phyloP scores from a whole-genome alignment of 2,888 invertebrate species.

The Diadromus collaris region DNA sequence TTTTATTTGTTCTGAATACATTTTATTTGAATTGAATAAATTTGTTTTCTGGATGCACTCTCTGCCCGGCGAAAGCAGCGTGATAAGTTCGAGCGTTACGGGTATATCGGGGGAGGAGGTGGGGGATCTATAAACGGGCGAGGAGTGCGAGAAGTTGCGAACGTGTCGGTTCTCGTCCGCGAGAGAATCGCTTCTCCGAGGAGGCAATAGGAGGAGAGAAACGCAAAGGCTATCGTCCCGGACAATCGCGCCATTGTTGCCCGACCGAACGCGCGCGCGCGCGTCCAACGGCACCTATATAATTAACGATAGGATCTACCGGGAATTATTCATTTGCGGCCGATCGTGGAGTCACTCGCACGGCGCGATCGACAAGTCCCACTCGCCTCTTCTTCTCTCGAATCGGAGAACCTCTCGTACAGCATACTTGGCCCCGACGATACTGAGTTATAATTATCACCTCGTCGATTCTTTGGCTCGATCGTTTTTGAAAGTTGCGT shows the following conservation, averaged over 20 bases:
- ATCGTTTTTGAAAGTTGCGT: slow-evolving; percentile 16
- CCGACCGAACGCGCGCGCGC: slow-evolving; percentile 62
- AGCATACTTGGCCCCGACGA: slow-evolving; percentile 8
- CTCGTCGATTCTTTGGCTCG: slow-evolving; percentile 3
- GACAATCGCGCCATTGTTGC: slow-evolving; percentile 77
- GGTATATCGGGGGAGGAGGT: not conserved
- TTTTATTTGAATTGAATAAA: no score
- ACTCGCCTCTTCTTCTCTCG: slow-evolving; percentile 44
- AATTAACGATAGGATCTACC: slow-evolving; percentile 78
- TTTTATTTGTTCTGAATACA: no score
- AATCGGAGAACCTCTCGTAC: not conserved
- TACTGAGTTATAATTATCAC: slow-evolving; percentile 45
- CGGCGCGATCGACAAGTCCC: slow-evolving; percentile 53
- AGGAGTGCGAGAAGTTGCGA: slow-evolving; percentile 54
- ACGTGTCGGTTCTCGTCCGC: slow-evolving; percentile 39
- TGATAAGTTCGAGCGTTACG: slow-evolving; percentile 31
- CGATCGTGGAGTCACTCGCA: slow-evolving; percentile 54
- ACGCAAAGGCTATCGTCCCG: slow-evolving; percentile 69
- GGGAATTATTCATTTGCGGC: slow-evolving; percentile 75
- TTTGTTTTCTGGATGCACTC: no score
- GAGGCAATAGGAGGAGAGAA: slow-evolving; percentile 57
- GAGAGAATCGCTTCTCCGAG: slow-evolving; percentile 47
- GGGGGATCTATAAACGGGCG: slow-evolving; percentile 11
- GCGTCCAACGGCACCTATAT: slow-evolving; percentile 63
- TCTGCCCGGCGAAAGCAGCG: not conserved